Base-by-base conservation (phyloP, 2,113 vertebrate species). In the Rhegmatorhina hoffmannsi region DNA sequence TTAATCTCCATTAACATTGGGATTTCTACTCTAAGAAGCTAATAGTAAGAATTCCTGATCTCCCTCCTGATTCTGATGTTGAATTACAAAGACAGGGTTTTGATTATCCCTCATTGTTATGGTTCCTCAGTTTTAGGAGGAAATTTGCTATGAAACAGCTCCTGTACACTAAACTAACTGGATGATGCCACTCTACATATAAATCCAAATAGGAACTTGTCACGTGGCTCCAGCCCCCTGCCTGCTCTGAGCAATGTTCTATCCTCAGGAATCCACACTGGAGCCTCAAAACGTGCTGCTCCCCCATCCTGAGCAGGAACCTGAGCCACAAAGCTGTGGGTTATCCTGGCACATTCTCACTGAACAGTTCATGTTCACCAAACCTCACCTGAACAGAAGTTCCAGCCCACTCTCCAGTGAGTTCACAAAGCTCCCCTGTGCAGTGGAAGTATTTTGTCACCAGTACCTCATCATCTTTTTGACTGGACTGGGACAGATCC, bases 1-100 rank as follows among this genome's bases (percentile, higher is more conserved):
- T 93, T 94, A 83, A 94, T 94, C 78, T 90, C 70, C 82, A 95
- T 80, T 66, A 95, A 77, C 84, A 36, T 1, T 46, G 82, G 89
- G 85, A 76, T 91, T 92, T 91, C 91, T 90, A 5, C 58, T 80
- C 63, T 36, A 40, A 94, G 89, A 21, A 84, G 75, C 55, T 67
- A 58, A 55, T 5, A 77, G 34, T 10, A 18, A 67, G 62, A 95
- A 92, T 87, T 94, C 82, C 78, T 83, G 74, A 9, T 49, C 43
- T 87, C 50, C 43, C 33, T 83, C 79, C 38, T 85, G 84, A 91
- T 87, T 95, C 68, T 85, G 89, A 62, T 53, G 63, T 77, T 87
- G 82, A 90, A 60, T 83, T 83, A 73, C 43, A 87, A n/a, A 72
- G 53, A 53, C 36, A 50, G 56, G 29, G 23, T n/a, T 31, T 68